These are phyloP conservation scores for Plemyria rubiginata DNA, from an alignment of 2,888 invertebrate species.

Conservation along the genomic window DNA sequence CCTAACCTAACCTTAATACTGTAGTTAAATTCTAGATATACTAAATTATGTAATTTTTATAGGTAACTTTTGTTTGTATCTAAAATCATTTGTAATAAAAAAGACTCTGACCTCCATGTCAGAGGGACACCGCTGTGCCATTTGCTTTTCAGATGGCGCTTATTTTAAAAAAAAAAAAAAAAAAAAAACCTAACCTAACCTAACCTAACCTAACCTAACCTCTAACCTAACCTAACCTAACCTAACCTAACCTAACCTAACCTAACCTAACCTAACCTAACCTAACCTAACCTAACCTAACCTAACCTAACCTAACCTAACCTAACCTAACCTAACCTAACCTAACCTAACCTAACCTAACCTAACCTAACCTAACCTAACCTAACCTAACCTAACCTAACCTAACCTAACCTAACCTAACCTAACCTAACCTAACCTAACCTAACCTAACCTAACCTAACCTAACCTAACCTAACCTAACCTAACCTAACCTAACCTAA, in stretches of 20 bases:
- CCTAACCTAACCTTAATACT: conserved; percentile 22
- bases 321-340: conserved; percentile 41
- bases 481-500: conserved; percentile 31
- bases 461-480: conserved; percentile 26
- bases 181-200: no score
- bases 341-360: conserved; percentile 43
- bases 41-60: no score
- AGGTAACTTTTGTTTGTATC: no score
- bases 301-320: conserved; percentile 35
- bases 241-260: conserved; percentile 29
- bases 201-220: conserved; percentile 28
- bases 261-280: conserved; percentile 33
- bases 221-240: conserved; percentile 24
- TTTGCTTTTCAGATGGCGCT: no score
- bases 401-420: conserved; percentile 37
- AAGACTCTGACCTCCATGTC: no score
- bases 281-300: conserved; percentile 31
- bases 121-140: no score
- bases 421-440: conserved; percentile 31
- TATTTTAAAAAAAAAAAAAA: no score
- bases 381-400: conserved; percentile 35
- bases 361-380: conserved; percentile 41
- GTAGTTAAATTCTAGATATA: no score
- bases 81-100: no score
- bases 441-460: conserved; percentile 37